These are phyloP conservation scores for Virgularia gustaviana DNA, from an alignment of 92 coral and sea anemone species.

Conservation along the genomic window DNA sequence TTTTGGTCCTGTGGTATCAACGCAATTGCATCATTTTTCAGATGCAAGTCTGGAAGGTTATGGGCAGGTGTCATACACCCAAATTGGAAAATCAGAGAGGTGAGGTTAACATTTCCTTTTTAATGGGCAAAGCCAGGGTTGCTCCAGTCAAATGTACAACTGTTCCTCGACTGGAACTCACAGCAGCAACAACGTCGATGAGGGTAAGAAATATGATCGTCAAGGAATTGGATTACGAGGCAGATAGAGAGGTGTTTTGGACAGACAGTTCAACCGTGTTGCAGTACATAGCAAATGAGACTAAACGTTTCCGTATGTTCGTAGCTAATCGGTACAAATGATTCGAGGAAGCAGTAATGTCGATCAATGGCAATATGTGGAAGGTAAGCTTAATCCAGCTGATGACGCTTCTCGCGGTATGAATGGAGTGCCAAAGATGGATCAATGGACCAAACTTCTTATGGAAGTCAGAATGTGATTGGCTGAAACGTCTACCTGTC, in stretches of 20 bases:
- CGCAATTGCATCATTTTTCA: conserved; percentile 50
- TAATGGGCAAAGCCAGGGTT: not conserved
- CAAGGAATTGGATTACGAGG: conserved; percentile 16
- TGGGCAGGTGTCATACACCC: conserved; percentile 55
- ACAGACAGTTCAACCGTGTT: conserved; percentile 61
- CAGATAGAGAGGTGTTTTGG: conserved; percentile 35
- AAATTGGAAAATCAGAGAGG: conserved; percentile 32
- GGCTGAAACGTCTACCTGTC: too few relatives aligned
- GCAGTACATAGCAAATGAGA: conserved; percentile 42
- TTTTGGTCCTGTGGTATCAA: not conserved
- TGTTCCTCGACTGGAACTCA: conserved; percentile 41
- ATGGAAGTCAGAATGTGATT: too few relatives aligned
- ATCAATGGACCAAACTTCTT: too few relatives aligned
- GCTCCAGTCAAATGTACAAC: conserved; percentile 40
- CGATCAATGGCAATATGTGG: conserved; percentile 53
- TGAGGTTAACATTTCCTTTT: conserved; percentile 3
- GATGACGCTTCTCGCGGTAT: too few relatives aligned
- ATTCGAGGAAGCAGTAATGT: conserved; percentile 40
- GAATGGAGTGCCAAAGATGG: too few relatives aligned
- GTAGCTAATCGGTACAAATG: conserved; percentile 53
- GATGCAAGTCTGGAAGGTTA: conserved; percentile 51
- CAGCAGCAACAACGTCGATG: conserved; percentile 38
- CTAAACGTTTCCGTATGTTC: conserved; percentile 42
- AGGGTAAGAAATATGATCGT: conserved; percentile 35
- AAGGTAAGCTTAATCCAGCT: not conserved